These are phyloP conservation scores for Trypoxylon attenuatum DNA, from an alignment of 2,888 invertebrate genomes.

Conservation along the genomic window DNA sequence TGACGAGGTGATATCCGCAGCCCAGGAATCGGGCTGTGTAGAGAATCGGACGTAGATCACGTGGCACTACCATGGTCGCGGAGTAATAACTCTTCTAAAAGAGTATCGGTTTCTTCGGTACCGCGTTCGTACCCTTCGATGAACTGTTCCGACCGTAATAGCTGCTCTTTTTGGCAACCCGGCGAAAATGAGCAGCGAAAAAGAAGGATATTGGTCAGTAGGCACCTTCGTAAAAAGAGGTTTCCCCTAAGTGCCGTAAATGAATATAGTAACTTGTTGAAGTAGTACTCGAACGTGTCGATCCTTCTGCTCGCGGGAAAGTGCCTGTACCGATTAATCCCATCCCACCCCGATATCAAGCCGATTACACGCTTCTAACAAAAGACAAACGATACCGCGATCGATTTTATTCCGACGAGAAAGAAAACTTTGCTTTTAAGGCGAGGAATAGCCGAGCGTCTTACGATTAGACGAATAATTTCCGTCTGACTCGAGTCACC, in stretches of 20 bases:
- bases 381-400: not conserved
- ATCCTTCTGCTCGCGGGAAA: too few species aligned
- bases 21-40: conserved; percentile 49
- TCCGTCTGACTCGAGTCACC: too few species aligned
- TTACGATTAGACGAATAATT: too few species aligned
- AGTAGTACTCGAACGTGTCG: too few species aligned
- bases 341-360: not conserved
- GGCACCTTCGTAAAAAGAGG: not conserved
- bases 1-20: conserved; percentile 36
- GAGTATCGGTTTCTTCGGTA: too few species aligned
- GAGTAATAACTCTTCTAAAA: not conserved
- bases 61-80: conserved; percentile 39
- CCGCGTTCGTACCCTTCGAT: too few species aligned
- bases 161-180: not conserved
- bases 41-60: conserved; percentile 50
- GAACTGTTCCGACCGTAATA: too few species aligned
- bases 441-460: too few species aligned
- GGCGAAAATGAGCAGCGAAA: not conserved
- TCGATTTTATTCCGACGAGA: not conserved
- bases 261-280: not conserved
- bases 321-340: not conserved
- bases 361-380: not conserved
- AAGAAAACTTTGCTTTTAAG: too few species aligned
- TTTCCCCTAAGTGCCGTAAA: not conserved
- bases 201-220: not conserved